A percentile compares a stretch with the other conserved stretches of the same genome.
Conservation (phyloP, 2,113 vertebrate genomes). For the Ia io region DNA sequence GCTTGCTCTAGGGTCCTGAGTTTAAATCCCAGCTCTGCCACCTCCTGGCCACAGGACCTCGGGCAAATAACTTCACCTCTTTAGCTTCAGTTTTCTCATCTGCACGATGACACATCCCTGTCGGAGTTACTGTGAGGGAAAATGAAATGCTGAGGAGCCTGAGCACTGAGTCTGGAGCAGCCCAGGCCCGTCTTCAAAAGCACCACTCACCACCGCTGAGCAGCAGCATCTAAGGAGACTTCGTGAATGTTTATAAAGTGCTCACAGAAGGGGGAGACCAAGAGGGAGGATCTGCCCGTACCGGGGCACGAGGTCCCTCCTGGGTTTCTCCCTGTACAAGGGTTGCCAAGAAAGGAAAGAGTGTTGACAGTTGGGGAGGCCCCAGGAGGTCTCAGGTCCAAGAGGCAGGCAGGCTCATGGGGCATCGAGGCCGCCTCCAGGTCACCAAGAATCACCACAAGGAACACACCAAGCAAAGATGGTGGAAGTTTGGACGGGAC, state of each 20-base stretch:
- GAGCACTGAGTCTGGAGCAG: neutral
- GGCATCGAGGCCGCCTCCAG: neutral
- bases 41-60: neutral
- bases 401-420: neutral
- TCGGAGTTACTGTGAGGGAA: neutral
- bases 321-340: neutral
- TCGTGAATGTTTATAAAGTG: neutral
- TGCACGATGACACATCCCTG: neutral
- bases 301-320: neutral
- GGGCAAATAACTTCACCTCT: neutral
- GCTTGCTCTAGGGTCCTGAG: neutral
- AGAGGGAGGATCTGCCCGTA: neutral
- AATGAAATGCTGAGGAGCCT: neutral
- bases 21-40: neutral
- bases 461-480: neutral
- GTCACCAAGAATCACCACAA: neutral
- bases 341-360: neutral
- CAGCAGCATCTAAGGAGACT: neutral
- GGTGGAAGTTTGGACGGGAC: accelerated
- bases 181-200: accelerated
- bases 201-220: neutral
- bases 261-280: neutral
- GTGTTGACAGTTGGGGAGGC: neutral
- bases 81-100: neutral
- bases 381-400: neutral